Evolutionary conservation across 2,797 vertebrate species (phyloP), one percentile per base, ranked within the genome.

Genomic region (Mormyrus proboscirostris): DNA sequence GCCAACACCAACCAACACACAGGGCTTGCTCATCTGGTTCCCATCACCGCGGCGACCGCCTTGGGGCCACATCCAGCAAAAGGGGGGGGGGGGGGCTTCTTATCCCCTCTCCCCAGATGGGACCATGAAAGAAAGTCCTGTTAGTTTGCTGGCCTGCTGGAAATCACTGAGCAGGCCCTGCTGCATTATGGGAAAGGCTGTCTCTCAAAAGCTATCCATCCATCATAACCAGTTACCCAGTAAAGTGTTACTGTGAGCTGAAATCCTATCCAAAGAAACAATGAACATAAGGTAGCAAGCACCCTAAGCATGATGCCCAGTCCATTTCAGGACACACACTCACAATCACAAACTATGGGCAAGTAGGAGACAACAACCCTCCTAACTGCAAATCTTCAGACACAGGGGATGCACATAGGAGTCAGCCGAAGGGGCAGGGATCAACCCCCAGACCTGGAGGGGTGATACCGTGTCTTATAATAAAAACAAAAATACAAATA

Each of bases 171-270:
- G 73, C 73, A 79, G 73, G 38, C 73, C 38, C 33, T 44, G 16
- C 38, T 44, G 73, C 73, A 79, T 79, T 83, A 89, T 94, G 93
- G 93, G 93, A 94, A 93, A 53, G 65, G 69, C 14, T 76, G 38
- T 76, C 33, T 6, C 69, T 41, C 33, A 19, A 41, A 33, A 76
- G 22, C 25, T 4, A 69, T 41, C 33, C 33, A 76, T 41, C 69
- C 33, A 76, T 38, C 69, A 76, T 76, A 76, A 76, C 69, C 69
- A 76, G 29, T 76, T 41, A 76, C 12, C 69, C 69, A 41, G 29
- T 38, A 19, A 41, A 76, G 69, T 4, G 10, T 76, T 41, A 76
- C 69, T 16, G 69, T 76, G 69, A 16, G 69, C 33, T 38, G 10
- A 16, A 38, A 41, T 76, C 38, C 29, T 76, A 41, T 38, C 69